Conservation (phyloP, 1,140 invertebrate species). For the Samia ricini region DNA sequence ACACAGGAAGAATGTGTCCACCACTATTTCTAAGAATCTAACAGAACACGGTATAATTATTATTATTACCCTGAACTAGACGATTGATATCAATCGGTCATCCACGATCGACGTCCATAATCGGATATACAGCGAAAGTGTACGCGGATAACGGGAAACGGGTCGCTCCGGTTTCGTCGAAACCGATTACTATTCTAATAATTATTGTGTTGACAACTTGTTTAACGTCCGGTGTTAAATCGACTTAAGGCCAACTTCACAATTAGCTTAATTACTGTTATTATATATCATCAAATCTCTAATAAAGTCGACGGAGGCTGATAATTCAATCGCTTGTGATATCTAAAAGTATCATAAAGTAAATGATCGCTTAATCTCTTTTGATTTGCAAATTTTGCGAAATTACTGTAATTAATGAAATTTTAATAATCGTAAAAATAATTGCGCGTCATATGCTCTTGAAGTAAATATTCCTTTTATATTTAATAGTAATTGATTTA, state of each 20-base stretch:
- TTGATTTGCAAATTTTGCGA: too few species aligned
- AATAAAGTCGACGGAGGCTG: not conserved
- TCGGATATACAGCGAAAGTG: conserved; percentile 1
- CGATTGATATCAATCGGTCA: not conserved
- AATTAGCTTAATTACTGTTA: not conserved
- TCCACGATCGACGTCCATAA: not conserved
- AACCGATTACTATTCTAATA: not conserved
- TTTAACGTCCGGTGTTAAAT: not conserved
- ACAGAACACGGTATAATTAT: not conserved
- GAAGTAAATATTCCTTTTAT: too few species aligned
- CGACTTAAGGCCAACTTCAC: not conserved
- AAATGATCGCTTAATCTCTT: not conserved
- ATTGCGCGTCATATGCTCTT: too few species aligned
- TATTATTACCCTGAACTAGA: not conserved
- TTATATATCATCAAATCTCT: not conserved
- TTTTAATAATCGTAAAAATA: too few species aligned
- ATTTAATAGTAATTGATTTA: too few species aligned
- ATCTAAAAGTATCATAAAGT: not conserved
- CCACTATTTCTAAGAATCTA: too few species aligned
- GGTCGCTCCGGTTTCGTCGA: not conserved
- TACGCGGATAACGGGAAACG: conserved; percentile 6
- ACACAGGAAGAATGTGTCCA: too few species aligned
- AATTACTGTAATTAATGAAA: too few species aligned
- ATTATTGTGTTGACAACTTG: not conserved
- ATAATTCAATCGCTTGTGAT: not conserved